Conservation (phyloP, 2,797 vertebrate genomes). For the Sebastolobus alascanus region DNA sequence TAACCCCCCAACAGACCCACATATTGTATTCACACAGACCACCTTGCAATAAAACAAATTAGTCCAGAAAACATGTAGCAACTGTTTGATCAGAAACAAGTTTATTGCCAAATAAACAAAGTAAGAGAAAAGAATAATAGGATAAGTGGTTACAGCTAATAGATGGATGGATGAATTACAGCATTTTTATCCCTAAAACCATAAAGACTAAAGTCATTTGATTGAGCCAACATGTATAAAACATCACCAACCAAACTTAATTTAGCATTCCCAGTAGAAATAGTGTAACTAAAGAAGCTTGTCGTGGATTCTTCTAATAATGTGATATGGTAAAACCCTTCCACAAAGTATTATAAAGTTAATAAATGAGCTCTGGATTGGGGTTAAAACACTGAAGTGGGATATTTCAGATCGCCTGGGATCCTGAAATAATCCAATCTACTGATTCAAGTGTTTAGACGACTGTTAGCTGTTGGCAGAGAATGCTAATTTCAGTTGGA, state of each 20-base stretch:
- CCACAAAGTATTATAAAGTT: neutral
- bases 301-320: neutral
- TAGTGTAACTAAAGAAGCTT: neutral
- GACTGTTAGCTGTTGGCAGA: constrained; percentile 13
- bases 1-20: neutral
- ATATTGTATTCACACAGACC: neutral
- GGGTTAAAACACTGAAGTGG: constrained; percentile 4
- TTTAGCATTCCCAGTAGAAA: neutral
- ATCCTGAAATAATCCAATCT: constrained; percentile 43
- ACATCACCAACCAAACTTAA: neutral
- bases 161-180: neutral
- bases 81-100: neutral
- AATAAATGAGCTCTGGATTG: neutral
- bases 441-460: constrained; percentile 58
- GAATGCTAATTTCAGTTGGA: constrained; percentile 36
- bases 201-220: neutral
- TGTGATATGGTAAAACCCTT: neutral
- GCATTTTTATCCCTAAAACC: neutral
- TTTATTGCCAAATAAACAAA: neutral
- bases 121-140: neutral
- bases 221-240: neutral
- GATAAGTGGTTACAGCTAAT: too few relatives aligned
- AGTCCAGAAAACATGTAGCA: neutral
- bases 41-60: neutral
- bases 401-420: neutral